Conservation (phyloP, 2,888 invertebrate genomes). For the Diplolepis rosae region DNA sequence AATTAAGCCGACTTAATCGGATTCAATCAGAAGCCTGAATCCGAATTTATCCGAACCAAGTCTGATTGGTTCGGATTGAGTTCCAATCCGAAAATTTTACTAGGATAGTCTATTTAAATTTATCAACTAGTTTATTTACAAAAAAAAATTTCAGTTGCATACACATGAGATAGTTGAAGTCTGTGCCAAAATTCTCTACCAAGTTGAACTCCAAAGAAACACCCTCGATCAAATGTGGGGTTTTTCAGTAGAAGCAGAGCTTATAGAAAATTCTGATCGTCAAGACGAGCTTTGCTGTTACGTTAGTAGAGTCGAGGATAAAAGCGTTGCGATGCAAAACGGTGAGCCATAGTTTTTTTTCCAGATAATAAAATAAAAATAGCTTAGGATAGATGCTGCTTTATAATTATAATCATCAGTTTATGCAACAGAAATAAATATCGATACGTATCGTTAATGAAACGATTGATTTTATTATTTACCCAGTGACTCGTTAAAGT, state of each 20-base stretch:
- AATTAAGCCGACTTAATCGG: no score
- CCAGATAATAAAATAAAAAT: neutral
- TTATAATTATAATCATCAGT: neutral
- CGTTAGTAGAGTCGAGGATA: constrained; percentile 95
- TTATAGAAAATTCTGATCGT: constrained; percentile 95
- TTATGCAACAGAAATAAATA: neutral
- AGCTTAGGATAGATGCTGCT: neutral
- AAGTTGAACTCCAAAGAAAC: constrained; percentile 93
- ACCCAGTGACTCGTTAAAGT: constrained; percentile 10
- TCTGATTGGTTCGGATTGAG: no score
- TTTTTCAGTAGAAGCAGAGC: constrained; percentile 97
- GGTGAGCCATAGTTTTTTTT: constrained; percentile 78
- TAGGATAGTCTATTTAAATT: no score
- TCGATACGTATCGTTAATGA: neutral
- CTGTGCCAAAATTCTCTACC: constrained; percentile 96
- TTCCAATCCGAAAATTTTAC: no score
- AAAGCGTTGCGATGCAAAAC: constrained; percentile 96
- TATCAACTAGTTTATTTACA: no score
- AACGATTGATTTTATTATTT: constrained; percentile 35
- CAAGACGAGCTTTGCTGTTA: constrained; percentile 98
- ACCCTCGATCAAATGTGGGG: constrained; percentile 98
- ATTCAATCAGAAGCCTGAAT: no score
- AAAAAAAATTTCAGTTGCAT: constrained; percentile 89
- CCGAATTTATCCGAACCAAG: no score
- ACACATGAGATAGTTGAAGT: constrained; percentile 97